These are phyloP conservation scores for Gavia stellata DNA, from an alignment of 2,113 vertebrate genomes.

Conservation along the genomic window DNA sequence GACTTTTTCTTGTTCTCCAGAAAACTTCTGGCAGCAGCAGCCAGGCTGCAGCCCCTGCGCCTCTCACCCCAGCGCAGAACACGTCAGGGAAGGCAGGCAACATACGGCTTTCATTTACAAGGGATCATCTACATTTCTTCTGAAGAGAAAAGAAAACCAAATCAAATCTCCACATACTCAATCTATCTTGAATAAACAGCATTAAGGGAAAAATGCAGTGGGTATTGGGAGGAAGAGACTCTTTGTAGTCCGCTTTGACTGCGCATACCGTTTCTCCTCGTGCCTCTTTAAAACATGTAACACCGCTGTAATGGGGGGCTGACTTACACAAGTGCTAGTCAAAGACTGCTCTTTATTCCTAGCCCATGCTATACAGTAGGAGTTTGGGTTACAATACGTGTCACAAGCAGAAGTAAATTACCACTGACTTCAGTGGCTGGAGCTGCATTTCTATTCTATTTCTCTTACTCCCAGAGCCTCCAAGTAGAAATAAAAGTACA, in stretches of 20 bases:
- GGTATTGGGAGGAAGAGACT: background rate
- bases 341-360: slow-evolving; percentile 5
- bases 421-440: background rate
- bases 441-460: background rate
- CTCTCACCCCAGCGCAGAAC: slow-evolving; percentile 19
- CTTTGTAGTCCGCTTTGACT: slow-evolving; percentile 1
- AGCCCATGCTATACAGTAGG: background rate
- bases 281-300: background rate
- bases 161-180: slow-evolving; percentile 43
- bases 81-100: slow-evolving; percentile 33
- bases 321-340: background rate
- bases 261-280: background rate
- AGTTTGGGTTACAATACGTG: background rate
- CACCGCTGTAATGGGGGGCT: background rate
- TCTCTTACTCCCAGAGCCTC: background rate
- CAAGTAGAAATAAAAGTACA: background rate
- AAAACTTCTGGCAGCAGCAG: slow-evolving; percentile 45
- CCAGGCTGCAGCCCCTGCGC: slow-evolving; percentile 34
- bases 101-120: slow-evolving; percentile 70
- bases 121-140: slow-evolving; percentile 68
- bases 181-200: slow-evolving; percentile 48
- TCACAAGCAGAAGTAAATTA: slow-evolving; percentile 15
- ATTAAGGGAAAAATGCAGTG: slow-evolving; percentile 12
- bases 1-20: slow-evolving; percentile 42
- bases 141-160: slow-evolving; percentile 37